Base-by-base conservation (phyloP, 2,113 vertebrate genomes). In the Albula goreensis region DNA sequence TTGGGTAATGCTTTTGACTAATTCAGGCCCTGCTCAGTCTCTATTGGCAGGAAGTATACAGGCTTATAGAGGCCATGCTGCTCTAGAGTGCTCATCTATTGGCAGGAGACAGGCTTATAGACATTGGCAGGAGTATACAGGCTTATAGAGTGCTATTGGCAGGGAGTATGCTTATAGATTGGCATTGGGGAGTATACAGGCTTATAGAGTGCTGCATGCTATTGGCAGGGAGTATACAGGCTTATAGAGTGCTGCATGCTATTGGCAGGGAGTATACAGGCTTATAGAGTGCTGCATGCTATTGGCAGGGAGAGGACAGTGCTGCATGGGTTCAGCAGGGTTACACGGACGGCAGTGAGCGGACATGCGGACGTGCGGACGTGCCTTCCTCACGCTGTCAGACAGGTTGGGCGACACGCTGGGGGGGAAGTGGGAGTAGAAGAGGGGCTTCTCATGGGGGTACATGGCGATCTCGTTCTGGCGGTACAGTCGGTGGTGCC, bases 401-500 rank as follows among this genome's bases (percentile, higher is more conserved):
- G 93, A 91, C 82, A 93, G 87, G 50, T 89, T 94, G 9, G 97
- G 90, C 4, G 96, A 91, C 56, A 94, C 96, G 0, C 93, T 88
- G 84, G 94, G 90, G 0, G 96, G 88, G 74, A 95, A 95, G 63
- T 87, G 94, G 4, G 97, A 92, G 89, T 96, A 97, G 92, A 97
- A 97, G 91, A 96, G 96, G 74, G 95, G 94, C 86, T 96, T 92
- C 0, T 99, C 97, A 0, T 94, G 96, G 17, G 97, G 97, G 88
- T 97, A 98, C 95, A 97, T 97, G 89, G 97, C 95, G 17, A 99
- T 99, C 92, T 99, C 97, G 17, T 99, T 99, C 93, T 99, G 98
- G 60, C 98, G 96, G 89, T 96, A 99, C 90, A 99, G 94, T 66
- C 98, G 95, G 90, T 99, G 98, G 85, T 99, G 96, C 70, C 98